These are phyloP conservation scores for Plodia interpunctella DNA, from an alignment of 1,140 invertebrate species.

Conservation along the genomic window DNA sequence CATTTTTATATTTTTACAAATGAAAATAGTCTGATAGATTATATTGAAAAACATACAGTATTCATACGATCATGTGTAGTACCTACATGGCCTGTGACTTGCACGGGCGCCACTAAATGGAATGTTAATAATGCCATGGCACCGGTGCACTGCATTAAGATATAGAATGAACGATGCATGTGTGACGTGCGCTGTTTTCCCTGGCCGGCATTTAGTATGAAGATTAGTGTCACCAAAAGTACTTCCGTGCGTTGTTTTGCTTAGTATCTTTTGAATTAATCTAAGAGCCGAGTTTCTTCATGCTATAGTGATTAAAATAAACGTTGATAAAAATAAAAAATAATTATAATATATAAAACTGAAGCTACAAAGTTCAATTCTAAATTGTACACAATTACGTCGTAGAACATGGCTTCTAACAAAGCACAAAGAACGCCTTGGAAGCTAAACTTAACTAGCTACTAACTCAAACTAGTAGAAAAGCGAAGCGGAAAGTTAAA, in stretches of 20 bases:
- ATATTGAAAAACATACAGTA: no score
- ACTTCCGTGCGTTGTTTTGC: neutral
- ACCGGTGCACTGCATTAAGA: constrained; percentile 33
- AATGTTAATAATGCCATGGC: constrained; percentile 46
- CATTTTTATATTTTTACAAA: no score
- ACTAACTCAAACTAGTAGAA: constrained; percentile 3
- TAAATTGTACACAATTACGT: neutral
- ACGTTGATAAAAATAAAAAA: no score
- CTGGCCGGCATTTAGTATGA: constrained; percentile 22
- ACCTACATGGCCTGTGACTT: neutral
- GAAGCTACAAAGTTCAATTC: neutral
- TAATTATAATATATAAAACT: no score
- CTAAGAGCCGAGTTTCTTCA: neutral
- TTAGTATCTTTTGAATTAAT: neutral
- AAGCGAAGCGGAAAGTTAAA: neutral
- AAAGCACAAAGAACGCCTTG: neutral
- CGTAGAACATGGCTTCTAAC: neutral
- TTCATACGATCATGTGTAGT: neutral
- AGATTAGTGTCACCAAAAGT: constrained; percentile 11
- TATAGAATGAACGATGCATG: constrained; percentile 27
- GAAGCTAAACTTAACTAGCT: neutral
- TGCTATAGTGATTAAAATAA: no score
- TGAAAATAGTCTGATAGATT: no score
- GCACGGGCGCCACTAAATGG: constrained; percentile 32
- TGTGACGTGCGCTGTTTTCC: constrained; percentile 10